Conservation (phyloP, 2,797 vertebrate genomes). For the Coilia nasus region DNA sequence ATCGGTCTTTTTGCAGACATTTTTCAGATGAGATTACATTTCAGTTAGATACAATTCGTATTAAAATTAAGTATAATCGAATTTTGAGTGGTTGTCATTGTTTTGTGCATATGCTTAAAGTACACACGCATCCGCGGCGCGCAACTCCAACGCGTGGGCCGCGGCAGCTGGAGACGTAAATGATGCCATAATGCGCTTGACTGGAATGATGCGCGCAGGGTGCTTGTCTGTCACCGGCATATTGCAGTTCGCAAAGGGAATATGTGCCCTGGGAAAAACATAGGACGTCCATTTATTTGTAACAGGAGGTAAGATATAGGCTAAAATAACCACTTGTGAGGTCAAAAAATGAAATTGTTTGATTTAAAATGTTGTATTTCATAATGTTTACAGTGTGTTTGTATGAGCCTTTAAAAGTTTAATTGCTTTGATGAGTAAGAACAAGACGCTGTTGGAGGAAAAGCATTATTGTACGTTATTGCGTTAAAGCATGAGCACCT, state of each 20-base stretch:
- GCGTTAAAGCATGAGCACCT: neutral
- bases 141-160: neutral
- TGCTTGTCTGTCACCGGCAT: slow-evolving; percentile 7
- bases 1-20: too few species aligned
- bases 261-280: neutral
- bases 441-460: neutral
- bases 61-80: too few species aligned
- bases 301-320: neutral
- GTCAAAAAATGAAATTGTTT: too few species aligned
- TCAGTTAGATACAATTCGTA: too few species aligned
- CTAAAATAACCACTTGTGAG: neutral
- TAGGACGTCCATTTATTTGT: neutral
- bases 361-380: too few species aligned
- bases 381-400: neutral
- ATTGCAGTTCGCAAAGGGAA: neutral
- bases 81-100: neutral
- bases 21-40: too few species aligned
- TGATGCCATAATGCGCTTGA: neutral
- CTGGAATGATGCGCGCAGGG: slow-evolving; percentile 19
- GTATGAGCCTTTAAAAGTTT: neutral
- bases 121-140: neutral
- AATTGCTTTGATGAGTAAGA: neutral
- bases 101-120: neutral
- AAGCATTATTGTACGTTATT: neutral
- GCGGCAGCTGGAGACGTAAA: neutral